A percentile compares a stretch with the other conserved stretches of the same genome.
phyloP scores from a whole-genome alignment of 2,888 invertebrate genomes.

The Pinctada fucata region DNA sequence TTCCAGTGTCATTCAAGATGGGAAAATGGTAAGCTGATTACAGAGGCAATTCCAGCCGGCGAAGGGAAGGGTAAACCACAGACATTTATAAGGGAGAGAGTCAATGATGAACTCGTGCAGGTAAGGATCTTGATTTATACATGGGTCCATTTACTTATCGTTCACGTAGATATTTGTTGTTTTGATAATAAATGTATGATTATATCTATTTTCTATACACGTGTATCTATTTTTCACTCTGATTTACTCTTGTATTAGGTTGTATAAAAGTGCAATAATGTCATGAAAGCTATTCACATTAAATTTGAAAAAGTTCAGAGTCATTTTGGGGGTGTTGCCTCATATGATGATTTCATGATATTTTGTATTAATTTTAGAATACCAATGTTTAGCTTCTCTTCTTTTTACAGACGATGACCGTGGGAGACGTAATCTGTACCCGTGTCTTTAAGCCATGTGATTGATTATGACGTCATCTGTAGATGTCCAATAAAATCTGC shows the following conservation, averaged over 20 bases:
- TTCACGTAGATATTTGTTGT: too few species aligned
- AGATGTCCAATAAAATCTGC: too few species aligned
- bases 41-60: conserved; percentile 52
- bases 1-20: conserved; percentile 55
- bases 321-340: too few species aligned
- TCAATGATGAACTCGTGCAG: conserved; percentile 58
- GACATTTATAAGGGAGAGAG: conserved; percentile 50
- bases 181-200: too few species aligned
- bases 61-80: conserved; percentile 58
- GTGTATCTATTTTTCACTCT: too few species aligned
- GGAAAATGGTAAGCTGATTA: conserved; percentile 54
- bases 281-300: too few species aligned
- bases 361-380: background rate
- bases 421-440: conserved; percentile 55
- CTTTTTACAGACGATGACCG: conserved; percentile 53
- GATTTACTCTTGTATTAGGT: too few species aligned
- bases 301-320: too few species aligned
- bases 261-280: too few species aligned
- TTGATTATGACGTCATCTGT: background rate
- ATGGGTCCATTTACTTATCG: too few species aligned
- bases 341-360: too few species aligned
- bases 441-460: conserved; percentile 41
- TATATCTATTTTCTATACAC: too few species aligned
- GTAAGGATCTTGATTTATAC: conserved; percentile 32
- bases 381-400: background rate